Conservation (phyloP, 2,797 vertebrate species). For the Pangasius macronema region DNA sequence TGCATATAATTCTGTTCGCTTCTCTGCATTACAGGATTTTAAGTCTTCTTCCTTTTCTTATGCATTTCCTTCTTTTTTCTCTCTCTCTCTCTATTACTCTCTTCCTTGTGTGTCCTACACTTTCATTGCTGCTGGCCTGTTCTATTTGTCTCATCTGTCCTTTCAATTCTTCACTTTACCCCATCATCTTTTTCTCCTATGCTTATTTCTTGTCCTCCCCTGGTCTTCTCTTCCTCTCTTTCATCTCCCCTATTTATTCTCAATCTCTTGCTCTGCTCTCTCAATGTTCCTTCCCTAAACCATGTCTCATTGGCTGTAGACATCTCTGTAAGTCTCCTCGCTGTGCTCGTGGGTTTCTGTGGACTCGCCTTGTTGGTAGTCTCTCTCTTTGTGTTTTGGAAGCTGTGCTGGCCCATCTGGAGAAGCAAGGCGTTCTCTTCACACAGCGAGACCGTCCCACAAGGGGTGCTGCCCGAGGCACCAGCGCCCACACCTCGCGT, state of each 20-base stretch:
- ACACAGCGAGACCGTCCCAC: slow-evolving; percentile 73
- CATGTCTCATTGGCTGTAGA: slow-evolving; percentile 79
- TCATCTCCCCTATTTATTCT: slow-evolving; percentile 15
- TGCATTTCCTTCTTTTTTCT: slow-evolving; percentile 71
- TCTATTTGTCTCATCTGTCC: slow-evolving; percentile 53
- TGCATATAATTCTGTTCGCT: slow-evolving; percentile 48
- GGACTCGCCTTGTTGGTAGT: slow-evolving; percentile 96
- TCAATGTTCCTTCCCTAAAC: slow-evolving; percentile 31
- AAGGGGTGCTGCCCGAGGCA: slow-evolving; percentile 74
- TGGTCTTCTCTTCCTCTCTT: slow-evolving; percentile 67
- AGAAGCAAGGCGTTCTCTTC: slow-evolving; percentile 86
- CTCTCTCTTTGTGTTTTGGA: slow-evolving; percentile 99
- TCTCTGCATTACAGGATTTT: slow-evolving; percentile 62
- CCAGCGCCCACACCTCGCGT: slow-evolving; percentile 27
- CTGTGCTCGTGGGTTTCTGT: slow-evolving; percentile 96
- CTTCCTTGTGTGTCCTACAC: slow-evolving; percentile 74
- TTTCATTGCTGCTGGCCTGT: slow-evolving; percentile 57
- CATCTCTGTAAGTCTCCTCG: slow-evolving; percentile 95
- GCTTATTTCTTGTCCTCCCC: slow-evolving; percentile 63
- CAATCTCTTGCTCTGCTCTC: slow-evolving; percentile 29
- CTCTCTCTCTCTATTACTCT: slow-evolving; percentile 65
- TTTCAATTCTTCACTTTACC: slow-evolving; percentile 54
- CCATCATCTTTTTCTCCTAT: slow-evolving; percentile 26
- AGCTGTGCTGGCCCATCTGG: slow-evolving; percentile 98
- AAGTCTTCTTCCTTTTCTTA: slow-evolving; percentile 72